Evolutionary conservation across 2,888 invertebrate genomes (phyloP).

Genomic region (Drosophila atripex): DNA sequence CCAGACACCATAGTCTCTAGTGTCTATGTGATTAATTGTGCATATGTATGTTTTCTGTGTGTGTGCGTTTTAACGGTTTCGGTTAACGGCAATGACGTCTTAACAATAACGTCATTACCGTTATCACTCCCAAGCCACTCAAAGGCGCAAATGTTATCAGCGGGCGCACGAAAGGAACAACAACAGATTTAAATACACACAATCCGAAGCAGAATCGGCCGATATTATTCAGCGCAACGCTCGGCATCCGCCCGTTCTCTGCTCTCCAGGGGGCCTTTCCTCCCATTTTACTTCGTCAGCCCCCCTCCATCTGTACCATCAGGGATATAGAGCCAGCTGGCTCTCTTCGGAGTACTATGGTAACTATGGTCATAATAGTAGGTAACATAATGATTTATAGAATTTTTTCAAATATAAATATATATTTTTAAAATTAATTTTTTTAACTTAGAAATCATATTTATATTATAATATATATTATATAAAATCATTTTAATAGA

Average conservation of each 20-base stretch:
- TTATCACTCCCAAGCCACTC: slow-evolving; percentile 51
- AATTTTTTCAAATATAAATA: not conserved
- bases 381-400: not conserved
- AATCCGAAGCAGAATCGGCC: slow-evolving; percentile 48
- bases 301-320: not conserved
- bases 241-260: slow-evolving; percentile 34
- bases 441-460: not conserved
- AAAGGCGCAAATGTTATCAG: slow-evolving; percentile 76
- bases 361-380: not conserved
- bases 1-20: not conserved
- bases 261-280: slow-evolving; percentile 13
- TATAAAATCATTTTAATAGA: not conserved
- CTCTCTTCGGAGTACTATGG: not conserved
- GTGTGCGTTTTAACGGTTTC: no score
- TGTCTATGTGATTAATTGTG: no score
- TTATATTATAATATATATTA: no score
- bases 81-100: slow-evolving; percentile 56
- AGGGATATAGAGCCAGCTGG: not conserved
- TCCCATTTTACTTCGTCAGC: not conserved
- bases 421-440: no score
- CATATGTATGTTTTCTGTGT: slow-evolving; percentile 11
- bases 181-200: slow-evolving; percentile 25
- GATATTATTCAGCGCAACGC: slow-evolving; percentile 51
- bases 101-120: slow-evolving; percentile 64
- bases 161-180: slow-evolving; percentile 19